phyloP scores from a whole-genome alignment of 2,888 invertebrate genomes.

The Drosophila kambysellisi region DNA sequence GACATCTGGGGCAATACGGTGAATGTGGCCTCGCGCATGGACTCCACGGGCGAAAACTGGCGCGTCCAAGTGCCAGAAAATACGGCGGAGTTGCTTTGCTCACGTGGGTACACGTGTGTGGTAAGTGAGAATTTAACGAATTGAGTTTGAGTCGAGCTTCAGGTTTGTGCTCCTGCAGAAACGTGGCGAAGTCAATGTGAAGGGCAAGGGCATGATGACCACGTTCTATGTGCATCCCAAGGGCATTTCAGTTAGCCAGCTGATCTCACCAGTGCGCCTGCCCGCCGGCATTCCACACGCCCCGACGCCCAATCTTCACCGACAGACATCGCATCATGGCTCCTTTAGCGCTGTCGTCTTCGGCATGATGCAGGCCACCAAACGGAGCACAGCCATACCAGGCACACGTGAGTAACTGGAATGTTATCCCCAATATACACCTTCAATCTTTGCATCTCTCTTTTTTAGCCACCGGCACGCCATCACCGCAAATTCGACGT shows the following conservation, averaged over 20 bases:
- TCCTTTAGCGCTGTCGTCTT: slow-evolving; percentile 95
- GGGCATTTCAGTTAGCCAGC: slow-evolving; percentile 82
- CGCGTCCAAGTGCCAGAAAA: slow-evolving; percentile 95
- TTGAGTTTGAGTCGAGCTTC: background rate
- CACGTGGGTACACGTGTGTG: slow-evolving; percentile 84
- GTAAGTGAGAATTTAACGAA: slow-evolving; percentile 57
- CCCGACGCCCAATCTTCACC: slow-evolving; percentile 87
- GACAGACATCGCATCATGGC: slow-evolving; percentile 90
- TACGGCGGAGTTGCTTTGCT: slow-evolving; percentile 89
- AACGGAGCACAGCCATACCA: slow-evolving; percentile 83
- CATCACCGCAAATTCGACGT: slow-evolving; percentile 84
- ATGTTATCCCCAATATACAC: background rate
- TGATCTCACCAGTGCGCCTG: slow-evolving; percentile 82
- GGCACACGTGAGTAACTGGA: slow-evolving; percentile 82
- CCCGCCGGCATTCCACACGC: slow-evolving; percentile 86
- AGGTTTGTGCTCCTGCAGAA: slow-evolving; percentile 86
- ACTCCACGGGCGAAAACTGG: slow-evolving; percentile 95
- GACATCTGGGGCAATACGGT: slow-evolving; percentile 99
- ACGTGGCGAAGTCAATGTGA: slow-evolving; percentile 95
- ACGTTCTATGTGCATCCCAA: slow-evolving; percentile 95
- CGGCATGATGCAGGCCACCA: slow-evolving; percentile 92
- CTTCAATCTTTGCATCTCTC: background rate
- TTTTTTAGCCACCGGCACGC: slow-evolving; percentile 83
- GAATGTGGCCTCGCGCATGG: slow-evolving; percentile 98
- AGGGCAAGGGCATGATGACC: slow-evolving; percentile 98